A percentile compares a stretch with the other conserved stretches of the same genome.
phyloP scores from a whole-genome alignment of 2,888 invertebrate species.

The Lissocephala sabroskyi region DNA sequence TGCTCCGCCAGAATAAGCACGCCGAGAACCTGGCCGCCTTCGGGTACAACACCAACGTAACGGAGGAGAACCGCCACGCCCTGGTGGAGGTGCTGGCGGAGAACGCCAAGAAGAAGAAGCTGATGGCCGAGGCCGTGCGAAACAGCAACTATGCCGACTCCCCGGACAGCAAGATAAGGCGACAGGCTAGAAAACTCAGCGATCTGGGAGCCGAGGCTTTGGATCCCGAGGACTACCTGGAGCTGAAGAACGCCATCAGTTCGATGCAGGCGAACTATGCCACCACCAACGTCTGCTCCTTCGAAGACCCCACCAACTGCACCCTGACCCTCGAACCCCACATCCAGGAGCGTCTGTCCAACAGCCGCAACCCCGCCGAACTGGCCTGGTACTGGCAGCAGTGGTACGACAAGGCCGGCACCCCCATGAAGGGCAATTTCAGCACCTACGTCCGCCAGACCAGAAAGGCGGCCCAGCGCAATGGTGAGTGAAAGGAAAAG shows the following conservation, averaged over 20 bases:
- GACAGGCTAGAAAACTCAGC: conserved; percentile 83
- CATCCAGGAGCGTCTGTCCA: conserved; percentile 77
- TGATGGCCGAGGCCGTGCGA: conserved; percentile 45
- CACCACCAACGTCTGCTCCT: conserved; percentile 83
- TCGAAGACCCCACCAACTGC: conserved; percentile 77
- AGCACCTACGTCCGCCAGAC: conserved; percentile 78
- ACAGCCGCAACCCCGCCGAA: conserved; percentile 83
- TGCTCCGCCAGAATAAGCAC: conserved; percentile 75
- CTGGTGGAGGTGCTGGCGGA: conserved; percentile 64
- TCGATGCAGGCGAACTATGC: conserved; percentile 85
- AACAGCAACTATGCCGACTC: conserved; percentile 81
- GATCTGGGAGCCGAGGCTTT: conserved; percentile 81
- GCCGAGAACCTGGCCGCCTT: conserved; percentile 75
- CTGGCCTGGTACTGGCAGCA: conserved; percentile 84
- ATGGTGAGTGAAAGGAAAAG: conserved; percentile 75
- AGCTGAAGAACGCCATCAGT: conserved; percentile 77
- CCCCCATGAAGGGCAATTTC: conserved; percentile 77
- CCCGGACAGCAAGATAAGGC: conserved; percentile 77
- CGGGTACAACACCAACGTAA: conserved; percentile 82
- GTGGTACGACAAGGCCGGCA: conserved; percentile 84
- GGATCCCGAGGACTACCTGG: conserved; percentile 77
- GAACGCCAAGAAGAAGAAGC: conserved; percentile 65
- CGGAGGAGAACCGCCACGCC: conserved; percentile 78
- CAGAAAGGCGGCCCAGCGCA: conserved; percentile 81
- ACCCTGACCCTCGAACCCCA: conserved; percentile 80